Evolutionary conservation across 2,797 vertebrate species (phyloP).

Genomic region (Lateolabrax maculatus): DNA sequence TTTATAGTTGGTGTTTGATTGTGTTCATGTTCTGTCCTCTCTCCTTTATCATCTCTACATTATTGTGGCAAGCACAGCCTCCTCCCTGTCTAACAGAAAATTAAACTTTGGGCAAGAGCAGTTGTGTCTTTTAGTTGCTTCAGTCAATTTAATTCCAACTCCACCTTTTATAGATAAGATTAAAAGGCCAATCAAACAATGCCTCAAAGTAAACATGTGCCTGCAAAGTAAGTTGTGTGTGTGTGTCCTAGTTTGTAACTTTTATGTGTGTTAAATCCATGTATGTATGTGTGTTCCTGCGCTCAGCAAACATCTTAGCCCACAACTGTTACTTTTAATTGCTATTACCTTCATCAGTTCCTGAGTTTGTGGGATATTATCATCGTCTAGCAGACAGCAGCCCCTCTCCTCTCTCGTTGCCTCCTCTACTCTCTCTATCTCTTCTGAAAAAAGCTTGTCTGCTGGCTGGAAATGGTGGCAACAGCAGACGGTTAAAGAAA

Average conservation of each 20-base stretch:
- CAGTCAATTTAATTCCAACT: conserved; percentile 56
- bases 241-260: conserved; percentile 4
- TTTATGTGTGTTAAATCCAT: conserved; percentile 6
- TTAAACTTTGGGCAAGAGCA: conserved; percentile 28
- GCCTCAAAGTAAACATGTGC: conserved; percentile 53
- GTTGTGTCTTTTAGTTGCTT: conserved; percentile 37
- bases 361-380: conserved; percentile 49
- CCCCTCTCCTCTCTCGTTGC: conserved; percentile 13
- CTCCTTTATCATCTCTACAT: conserved; percentile 42
- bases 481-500: conserved; percentile 63
- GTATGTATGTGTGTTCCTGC: conserved; percentile 22
- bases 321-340: conserved; percentile 56
- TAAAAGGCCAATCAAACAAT: conserved; percentile 39
- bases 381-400: conserved; percentile 26
- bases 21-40: conserved; percentile 22
- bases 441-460: conserved; percentile 35
- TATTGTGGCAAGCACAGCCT: conserved; percentile 29
- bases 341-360: conserved; percentile 51
- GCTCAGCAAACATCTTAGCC: conserved; percentile 28
- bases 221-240: conserved; percentile 16
- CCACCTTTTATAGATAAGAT: conserved; percentile 47
- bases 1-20: conserved; percentile 37
- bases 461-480: conserved; percentile 47
- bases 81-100: conserved; percentile 40
- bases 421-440: conserved; percentile 6